Base-by-base conservation (phyloP, 2,113 vertebrate genomes). In the Ictidomys tridecemlineatus region DNA sequence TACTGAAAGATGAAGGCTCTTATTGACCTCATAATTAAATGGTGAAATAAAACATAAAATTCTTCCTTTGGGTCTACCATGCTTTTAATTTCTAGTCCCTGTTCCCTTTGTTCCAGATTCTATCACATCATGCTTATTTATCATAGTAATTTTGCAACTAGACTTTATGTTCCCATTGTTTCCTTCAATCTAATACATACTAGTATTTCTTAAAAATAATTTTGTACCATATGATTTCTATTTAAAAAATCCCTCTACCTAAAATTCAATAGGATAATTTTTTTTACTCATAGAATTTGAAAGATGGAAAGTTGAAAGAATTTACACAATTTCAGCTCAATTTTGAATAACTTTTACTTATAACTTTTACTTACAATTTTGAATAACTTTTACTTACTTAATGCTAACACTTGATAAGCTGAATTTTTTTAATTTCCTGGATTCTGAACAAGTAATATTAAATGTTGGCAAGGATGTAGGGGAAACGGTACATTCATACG, bases 151-250 rank as follows among this genome's bases (percentile, higher is more conserved):
- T 4, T 48, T 70, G 18, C 32, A 20, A 76, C 8, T 45, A 3
- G 42, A 72, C 5, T 67, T 90, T 77, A 18, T 42, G 3, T 72
- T 1, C 89, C 42, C 14, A 84, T 2, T 61, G 12, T 95, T 89
- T 58, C 10, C 24, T 48, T 83, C 53, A 94, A 20, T n/a, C 8
- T 56, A 84, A 95, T 14, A 67, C 4, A 85, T n/a, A 70, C 0
- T 63, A 61, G 48, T 65, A 94, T 85, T 77, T 83, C 69, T 34
- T 45, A 85, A 95, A 76, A 95, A 76, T 7, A 77, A 58, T 10
- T 78, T 89, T 42, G 3, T 42, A 53, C 18, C 2, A 6, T 48
- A 61, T 79, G 4, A 13, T 85, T 94, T 96, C 74, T 51, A 51
- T 74, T 80, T 73, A 74, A 30, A 87, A 91, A 78, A 18, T 37